These are phyloP conservation scores for Tetranychus truncatus DNA, from an alignment of 2,888 invertebrate species.

Conservation along the genomic window DNA sequence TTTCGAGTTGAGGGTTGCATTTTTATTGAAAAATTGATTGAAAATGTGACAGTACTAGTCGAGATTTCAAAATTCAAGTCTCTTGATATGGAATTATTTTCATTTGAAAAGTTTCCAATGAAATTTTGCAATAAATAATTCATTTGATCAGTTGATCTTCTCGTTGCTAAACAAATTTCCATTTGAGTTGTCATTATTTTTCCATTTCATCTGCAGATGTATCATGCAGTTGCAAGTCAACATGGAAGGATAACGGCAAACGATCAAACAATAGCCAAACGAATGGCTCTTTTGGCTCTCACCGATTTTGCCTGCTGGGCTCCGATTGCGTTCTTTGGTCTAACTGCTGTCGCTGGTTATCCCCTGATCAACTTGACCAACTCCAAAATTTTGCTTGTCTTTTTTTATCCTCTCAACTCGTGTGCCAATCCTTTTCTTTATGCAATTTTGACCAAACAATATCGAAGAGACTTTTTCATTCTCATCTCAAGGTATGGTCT, in stretches of 20 bases:
- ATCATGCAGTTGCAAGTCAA: constrained; percentile 44
- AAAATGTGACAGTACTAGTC: too few species aligned
- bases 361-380: constrained; percentile 57
- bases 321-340: constrained; percentile 65
- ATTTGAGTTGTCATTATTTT: too few species aligned
- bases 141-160: too few species aligned
- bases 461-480: constrained; percentile 51
- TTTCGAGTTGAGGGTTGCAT: too few species aligned
- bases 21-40: too few species aligned
- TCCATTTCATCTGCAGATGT: constrained; percentile 42
- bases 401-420: constrained; percentile 76
- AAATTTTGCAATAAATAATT: neutral
- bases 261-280: constrained; percentile 59
- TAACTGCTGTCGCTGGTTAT: constrained; percentile 63
- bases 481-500: constrained; percentile 44
- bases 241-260: constrained; percentile 35
- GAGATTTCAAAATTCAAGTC: too few species aligned
- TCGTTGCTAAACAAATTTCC: neutral
- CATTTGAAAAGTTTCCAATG: neutral
- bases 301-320: constrained; percentile 49
- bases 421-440: constrained; percentile 83
- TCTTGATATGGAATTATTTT: too few species aligned
- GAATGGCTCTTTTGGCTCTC: constrained; percentile 72
- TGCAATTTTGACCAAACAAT: constrained; percentile 70
- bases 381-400: constrained; percentile 53